Evolutionary conservation across 2,888 invertebrate genomes (phyloP), one percentile per base, ranked within the genome.

Genomic region (Polia nebulosa): DNA sequence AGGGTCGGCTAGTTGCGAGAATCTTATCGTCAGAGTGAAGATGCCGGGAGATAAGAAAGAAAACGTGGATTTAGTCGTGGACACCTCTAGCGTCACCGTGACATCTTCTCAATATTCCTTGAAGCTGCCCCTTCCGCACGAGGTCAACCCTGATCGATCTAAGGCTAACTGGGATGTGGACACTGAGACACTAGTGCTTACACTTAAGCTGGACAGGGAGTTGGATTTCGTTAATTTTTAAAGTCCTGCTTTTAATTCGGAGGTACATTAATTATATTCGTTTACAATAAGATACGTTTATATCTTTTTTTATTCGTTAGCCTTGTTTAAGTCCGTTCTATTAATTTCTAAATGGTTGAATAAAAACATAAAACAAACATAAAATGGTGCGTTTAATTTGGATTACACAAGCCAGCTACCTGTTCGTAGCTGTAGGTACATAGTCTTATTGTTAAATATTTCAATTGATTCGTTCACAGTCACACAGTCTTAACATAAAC

Each of bases 201-300:
- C 97, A 8, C 93, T 99, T 57, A 96, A 96, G 72, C 96, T 99
- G 91, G 95, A 96, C 71, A 96, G 99, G 66, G 99, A 99, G 90
- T 97, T 98, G 82, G 99, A 99, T 95, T 97, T 96, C 90, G 95
- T 99, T 59, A 99, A 99, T 94, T 99, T 99, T 94, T 99, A 96
- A 96, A 69, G n/a, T 32, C 17, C 9, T 8, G 29, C n/a, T 45
- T 0, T 25, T n/a, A 20, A 32, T 52, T 32, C 1, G 6, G 13
- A 36, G 36, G 36, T 36, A 68, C 20, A n/a, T n/a, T n/a, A n/a
- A n/a, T n/a, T n/a, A n/a, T n/a, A n/a, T n/a, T n/a, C n/a, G n/a
- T n/a, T n/a, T n/a, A n/a, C n/a, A n/a, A n/a, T n/a, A n/a, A n/a
- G n/a, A n/a, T 9, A 25, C 2, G 11, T 11, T 41, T 13, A 20